A percentile compares a stretch with the other conserved stretches of the same genome.
These are phyloP conservation scores for Globicephala melas DNA, from an alignment of 2,113 vertebrate genomes.

Conservation along the genomic window DNA sequence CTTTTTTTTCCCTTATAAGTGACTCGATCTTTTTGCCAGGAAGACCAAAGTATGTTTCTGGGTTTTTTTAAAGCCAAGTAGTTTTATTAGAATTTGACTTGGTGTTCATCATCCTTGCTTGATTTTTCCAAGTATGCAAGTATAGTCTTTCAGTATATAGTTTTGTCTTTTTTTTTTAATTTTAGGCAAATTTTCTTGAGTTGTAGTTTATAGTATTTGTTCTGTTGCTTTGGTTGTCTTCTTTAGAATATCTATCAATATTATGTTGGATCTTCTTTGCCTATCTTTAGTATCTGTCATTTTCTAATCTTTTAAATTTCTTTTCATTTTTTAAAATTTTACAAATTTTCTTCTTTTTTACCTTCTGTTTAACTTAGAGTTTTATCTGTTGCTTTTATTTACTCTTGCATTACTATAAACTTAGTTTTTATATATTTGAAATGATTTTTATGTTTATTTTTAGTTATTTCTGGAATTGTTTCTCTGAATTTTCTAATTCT, in stretches of 20 bases:
- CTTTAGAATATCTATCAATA: neutral
- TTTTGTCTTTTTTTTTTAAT: neutral
- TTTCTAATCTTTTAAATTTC: neutral
- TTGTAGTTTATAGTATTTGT: neutral
- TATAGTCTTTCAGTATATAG: neutral
- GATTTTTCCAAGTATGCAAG: slow-evolving; percentile 5
- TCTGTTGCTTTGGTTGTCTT: neutral
- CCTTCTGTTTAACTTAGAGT: neutral
- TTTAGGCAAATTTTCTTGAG: neutral
- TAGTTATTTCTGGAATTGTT: neutral
- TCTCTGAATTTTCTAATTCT: slow-evolving; percentile 16
- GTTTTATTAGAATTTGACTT: slow-evolving; percentile 30
- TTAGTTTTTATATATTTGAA: neutral
- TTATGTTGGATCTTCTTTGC: neutral
- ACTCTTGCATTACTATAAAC: neutral
- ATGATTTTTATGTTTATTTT: slow-evolving; percentile 12
- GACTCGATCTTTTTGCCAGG: neutral
- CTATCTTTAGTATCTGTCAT: neutral
- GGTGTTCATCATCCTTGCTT: neutral
- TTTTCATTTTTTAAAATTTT: neutral
- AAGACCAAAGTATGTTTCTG: neutral
- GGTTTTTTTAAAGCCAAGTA: neutral
- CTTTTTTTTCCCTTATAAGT: slow-evolving; percentile 13
- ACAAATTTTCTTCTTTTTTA: neutral
- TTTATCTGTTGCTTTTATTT: slow-evolving; percentile 11